Evolutionary conservation across 2,113 vertebrate species (phyloP).

Genomic region (Budorcas taxicolor): DNA sequence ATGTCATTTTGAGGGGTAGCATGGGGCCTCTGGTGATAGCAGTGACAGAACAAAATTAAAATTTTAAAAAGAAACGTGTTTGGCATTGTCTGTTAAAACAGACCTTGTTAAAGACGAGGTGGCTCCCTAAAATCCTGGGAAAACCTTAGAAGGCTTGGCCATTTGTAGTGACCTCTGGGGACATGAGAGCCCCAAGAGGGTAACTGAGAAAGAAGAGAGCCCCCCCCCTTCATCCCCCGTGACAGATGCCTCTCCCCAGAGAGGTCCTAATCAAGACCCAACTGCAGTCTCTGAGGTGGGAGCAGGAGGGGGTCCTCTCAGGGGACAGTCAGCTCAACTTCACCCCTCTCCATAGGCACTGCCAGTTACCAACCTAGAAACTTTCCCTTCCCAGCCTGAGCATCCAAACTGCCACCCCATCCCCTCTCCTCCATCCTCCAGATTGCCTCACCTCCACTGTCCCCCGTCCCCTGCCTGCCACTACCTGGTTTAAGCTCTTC

Average conservation of each 20-base stretch:
- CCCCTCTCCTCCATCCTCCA: neutral
- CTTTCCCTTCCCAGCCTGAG: neutral
- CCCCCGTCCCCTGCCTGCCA: neutral
- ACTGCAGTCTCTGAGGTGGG: neutral
- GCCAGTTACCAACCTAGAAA: neutral
- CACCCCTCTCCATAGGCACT: neutral
- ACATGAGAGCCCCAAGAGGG: neutral
- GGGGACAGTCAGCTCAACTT: neutral
- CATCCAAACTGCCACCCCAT: neutral
- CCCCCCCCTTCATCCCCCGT: fast-evolving
- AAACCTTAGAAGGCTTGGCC: neutral
- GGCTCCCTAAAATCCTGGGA: neutral
- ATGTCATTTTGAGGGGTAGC: constrained; percentile 40
- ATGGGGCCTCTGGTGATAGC: neutral
- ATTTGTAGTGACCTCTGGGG: neutral
- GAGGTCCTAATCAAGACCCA: neutral
- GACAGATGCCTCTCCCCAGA: neutral
- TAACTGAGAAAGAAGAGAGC: neutral
- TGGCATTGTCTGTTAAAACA: neutral
- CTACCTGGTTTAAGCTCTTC: neutral
- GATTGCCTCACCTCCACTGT: neutral
- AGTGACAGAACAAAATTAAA: constrained; percentile 52
- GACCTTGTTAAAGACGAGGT: neutral
- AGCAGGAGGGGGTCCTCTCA: neutral
- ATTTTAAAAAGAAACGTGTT: constrained; percentile 50